phyloP scores from a whole-genome alignment of 2,797 vertebrate species.

The Meriones psammophilus region DNA sequence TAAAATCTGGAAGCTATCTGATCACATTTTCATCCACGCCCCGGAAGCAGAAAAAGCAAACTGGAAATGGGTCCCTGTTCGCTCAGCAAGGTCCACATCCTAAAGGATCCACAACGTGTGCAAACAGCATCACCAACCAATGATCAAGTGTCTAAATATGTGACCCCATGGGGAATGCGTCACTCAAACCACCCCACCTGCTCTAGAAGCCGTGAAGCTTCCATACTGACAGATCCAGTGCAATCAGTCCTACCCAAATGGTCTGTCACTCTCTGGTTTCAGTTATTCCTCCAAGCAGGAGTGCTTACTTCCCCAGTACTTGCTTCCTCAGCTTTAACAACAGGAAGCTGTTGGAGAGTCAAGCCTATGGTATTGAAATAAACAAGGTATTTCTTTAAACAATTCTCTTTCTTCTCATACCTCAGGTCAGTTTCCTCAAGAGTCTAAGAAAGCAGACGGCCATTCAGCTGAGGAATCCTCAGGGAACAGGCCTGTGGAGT shows the following conservation, averaged over 20 bases:
- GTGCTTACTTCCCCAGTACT: neutral
- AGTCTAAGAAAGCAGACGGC: neutral
- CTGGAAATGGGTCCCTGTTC: neutral
- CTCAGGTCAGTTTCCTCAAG: neutral
- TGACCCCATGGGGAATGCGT: too few species aligned
- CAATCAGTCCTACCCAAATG: neutral
- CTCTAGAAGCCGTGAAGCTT: conserved; percentile 3
- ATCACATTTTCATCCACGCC: neutral
- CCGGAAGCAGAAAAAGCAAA: neutral
- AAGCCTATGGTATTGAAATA: neutral
- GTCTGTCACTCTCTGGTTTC: neutral
- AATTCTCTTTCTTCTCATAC: neutral
- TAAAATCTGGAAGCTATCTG: neutral
- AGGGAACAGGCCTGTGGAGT: neutral
- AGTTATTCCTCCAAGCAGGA: neutral
- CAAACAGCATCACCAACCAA: neutral
- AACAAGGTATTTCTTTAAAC: neutral
- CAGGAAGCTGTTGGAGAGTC: neutral
- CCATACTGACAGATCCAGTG: conserved; percentile 1
- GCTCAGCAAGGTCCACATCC: neutral
- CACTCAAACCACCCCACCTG: neutral
- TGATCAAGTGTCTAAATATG: neutral
- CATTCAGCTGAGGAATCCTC: neutral
- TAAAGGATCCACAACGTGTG: neutral
- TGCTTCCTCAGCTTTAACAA: neutral